Evolutionary conservation across 2,113 vertebrate genomes (phyloP), one percentile per base, ranked within the genome.

Genomic region (Hystrix cristata): DNA sequence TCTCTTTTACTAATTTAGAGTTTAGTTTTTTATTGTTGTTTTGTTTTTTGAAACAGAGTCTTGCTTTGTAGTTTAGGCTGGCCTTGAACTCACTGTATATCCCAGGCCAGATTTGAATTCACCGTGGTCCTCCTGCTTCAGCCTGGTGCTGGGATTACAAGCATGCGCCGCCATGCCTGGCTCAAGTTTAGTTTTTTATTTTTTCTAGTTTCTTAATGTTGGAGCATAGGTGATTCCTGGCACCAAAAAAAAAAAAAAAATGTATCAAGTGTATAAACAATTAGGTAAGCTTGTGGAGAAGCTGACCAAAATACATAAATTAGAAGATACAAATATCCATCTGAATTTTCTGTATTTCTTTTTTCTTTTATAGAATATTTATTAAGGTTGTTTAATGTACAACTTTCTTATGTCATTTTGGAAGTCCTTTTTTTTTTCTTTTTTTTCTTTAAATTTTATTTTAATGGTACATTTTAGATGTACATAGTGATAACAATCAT

Each of bases 311-410:
- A 81, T 65, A 97, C 90, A 97, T 91, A 98, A 86, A 93, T 69
- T 64, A 57, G 96, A 64, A 95, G 74, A 95, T 95, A 23, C 34
- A 97, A 59, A 27, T 92, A 60, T 94, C 90, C 85, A 65, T 88
- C 83, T 96, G 78, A 94, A 95, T 87, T 72, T 95, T 90, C 95
- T 85, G 55, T 84, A 64, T 96, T 89, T 91, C 15, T 76, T 96
- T 94, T 79, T 31, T 59, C 0, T 38, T 38, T 38, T 38, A 38
- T 38, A 88, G 19, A 18, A 64, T 93, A 96, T 98, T 98, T 97
- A 98, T 98, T 98, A 98, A 97, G 98, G 96, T 96, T 97, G 69
- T 76, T 96, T 95, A 92, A 64, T 93, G 79, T 96, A 95, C 67
- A 94, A 69, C 94, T 79, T 97, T 94, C 86, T 97, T 94, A 96